Conservation (phyloP, 1,140 invertebrate species). For the Diabrotica virgifera region DNA sequence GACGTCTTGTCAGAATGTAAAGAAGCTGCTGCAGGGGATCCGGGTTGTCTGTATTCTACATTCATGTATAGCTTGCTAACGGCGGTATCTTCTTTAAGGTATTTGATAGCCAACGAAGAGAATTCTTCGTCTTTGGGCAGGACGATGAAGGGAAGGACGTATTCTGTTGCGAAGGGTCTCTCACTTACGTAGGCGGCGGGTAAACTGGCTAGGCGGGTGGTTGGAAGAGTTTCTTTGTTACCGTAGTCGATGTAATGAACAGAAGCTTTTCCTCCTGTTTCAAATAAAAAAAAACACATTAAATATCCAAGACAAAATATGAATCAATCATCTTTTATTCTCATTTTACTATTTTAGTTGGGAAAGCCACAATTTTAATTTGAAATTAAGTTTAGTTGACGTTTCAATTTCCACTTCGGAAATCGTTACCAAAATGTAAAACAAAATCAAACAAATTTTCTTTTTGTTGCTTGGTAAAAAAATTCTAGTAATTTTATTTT, state of each 20-base stretch:
- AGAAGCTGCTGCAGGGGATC: conserved; percentile 66
- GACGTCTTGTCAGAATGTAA: conserved; percentile 65
- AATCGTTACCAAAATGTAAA: no score
- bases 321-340: no score
- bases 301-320: background rate
- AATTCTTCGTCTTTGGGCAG: conserved; percentile 85
- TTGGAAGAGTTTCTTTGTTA: conserved; percentile 63
- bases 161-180: conserved; percentile 82
- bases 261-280: conserved; percentile 28
- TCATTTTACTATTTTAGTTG: no score
- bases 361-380: no score
- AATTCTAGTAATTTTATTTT: no score
- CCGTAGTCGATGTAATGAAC: conserved; percentile 90
- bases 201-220: conserved; percentile 68
- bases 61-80: conserved; percentile 68
- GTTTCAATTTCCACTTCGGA: no score
- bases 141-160: conserved; percentile 75
- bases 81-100: conserved; percentile 64
- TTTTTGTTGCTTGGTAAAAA: no score
- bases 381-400: no score
- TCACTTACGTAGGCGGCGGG: conserved; percentile 74
- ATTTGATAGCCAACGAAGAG: conserved; percentile 68
- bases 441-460: no score
- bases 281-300: conserved; percentile 15
- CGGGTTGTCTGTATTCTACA: conserved; percentile 64